phyloP scores from a whole-genome alignment of 2,113 vertebrate species.

The Echinops telfairi region DNA sequence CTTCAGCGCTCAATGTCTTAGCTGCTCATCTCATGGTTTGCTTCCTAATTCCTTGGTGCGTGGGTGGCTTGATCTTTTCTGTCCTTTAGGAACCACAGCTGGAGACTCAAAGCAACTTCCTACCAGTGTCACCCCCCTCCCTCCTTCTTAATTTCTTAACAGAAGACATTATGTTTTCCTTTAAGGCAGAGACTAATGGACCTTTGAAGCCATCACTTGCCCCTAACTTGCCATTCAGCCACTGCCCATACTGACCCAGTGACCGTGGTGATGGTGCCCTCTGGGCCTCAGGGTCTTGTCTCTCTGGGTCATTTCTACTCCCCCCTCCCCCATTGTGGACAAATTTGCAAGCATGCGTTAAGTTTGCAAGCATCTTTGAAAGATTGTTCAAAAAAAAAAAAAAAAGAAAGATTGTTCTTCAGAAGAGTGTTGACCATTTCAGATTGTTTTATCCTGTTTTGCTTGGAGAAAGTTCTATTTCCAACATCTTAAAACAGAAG shows the following conservation, averaged over 20 bases:
- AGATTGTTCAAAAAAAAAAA: no score
- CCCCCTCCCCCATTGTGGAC: slow-evolving; percentile 48
- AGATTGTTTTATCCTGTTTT: slow-evolving; percentile 27
- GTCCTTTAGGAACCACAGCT: slow-evolving; percentile 55
- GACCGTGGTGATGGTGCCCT: background rate
- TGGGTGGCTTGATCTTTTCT: slow-evolving; percentile 18
- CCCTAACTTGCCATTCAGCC: background rate
- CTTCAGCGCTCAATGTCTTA: background rate
- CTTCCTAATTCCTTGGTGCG: slow-evolving; percentile 57
- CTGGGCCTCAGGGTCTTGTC: background rate
- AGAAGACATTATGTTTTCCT: background rate
- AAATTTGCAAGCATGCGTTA: slow-evolving; percentile 48
- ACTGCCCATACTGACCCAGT: background rate
- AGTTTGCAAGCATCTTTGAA: slow-evolving; percentile 1
- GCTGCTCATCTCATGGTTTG: background rate
- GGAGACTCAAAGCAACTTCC: slow-evolving; percentile 25
- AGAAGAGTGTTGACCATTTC: no score
- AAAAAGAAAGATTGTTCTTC: no score
- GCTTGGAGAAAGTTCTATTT: background rate
- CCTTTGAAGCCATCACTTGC: background rate
- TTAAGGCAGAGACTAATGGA: background rate
- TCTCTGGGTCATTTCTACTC: slow-evolving; percentile 24
- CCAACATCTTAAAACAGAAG: slow-evolving; percentile 1
- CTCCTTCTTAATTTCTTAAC: background rate
- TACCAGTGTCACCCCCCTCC: slow-evolving; percentile 33